Evolutionary conservation across 1,140 invertebrate genomes (phyloP).

Genomic region (Drosophila obscura): DNA sequence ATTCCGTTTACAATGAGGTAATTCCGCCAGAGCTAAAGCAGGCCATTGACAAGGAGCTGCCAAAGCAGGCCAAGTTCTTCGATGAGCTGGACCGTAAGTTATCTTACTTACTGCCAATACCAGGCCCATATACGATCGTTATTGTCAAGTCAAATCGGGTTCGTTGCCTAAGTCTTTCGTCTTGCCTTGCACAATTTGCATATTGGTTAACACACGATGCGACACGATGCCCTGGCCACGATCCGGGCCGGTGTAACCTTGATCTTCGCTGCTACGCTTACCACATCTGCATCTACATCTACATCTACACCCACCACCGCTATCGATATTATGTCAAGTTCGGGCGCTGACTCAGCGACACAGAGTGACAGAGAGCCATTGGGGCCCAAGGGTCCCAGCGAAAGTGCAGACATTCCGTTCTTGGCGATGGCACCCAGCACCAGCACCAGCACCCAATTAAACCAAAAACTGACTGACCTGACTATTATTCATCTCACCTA

Average conservation of each 20-base stretch:
- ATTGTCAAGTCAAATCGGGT: slow-evolving; percentile 42
- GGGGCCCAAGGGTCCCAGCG: slow-evolving; percentile 24
- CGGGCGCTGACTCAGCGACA: slow-evolving; percentile 11
- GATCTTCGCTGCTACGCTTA: slow-evolving; percentile 34
- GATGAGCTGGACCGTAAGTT: slow-evolving; percentile 81
- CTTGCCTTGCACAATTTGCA: slow-evolving; percentile 59
- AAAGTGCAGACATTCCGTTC: slow-evolving; percentile 58
- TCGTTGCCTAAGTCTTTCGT: slow-evolving; percentile 53
- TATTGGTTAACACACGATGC: slow-evolving; percentile 56
- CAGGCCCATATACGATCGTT: neutral
- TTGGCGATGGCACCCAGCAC: slow-evolving; percentile 20
- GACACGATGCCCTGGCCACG: too few relatives aligned
- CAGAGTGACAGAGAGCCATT: too few relatives aligned
- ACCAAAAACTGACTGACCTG: neutral
- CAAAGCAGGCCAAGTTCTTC: slow-evolving; percentile 83
- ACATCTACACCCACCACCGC: neutral
- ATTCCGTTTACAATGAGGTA: slow-evolving; percentile 73
- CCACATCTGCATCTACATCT: neutral
- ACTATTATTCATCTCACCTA: slow-evolving; percentile 44
- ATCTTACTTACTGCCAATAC: too few relatives aligned
- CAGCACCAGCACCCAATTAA: neutral
- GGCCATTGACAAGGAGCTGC: slow-evolving; percentile 76
- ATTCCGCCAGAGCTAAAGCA: slow-evolving; percentile 72
- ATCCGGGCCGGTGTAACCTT: slow-evolving; percentile 47
- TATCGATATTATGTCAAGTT: slow-evolving; percentile 72